Evolutionary conservation across 2,888 invertebrate genomes (phyloP).

Genomic region (Brachypterus glaber): DNA sequence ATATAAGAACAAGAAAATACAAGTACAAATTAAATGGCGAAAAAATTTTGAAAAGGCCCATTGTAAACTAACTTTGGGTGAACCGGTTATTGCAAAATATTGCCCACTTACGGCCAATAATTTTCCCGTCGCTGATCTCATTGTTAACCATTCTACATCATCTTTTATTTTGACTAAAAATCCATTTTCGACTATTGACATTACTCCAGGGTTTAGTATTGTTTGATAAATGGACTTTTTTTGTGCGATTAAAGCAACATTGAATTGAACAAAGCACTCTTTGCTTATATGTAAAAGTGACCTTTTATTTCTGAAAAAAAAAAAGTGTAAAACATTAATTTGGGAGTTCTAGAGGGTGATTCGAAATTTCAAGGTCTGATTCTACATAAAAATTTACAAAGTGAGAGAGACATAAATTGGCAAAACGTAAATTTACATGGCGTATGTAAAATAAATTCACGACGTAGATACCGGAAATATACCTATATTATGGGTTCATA

Average conservation of each 20-base stretch:
- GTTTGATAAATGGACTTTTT: conserved; percentile 54
- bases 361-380: too few species aligned
- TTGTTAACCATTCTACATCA: conserved; percentile 65
- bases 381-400: too few species aligned
- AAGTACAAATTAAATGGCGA: too few species aligned
- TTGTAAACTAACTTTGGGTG: neutral
- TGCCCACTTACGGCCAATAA: conserved; percentile 48
- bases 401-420: too few species aligned
- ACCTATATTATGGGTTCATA: too few species aligned
- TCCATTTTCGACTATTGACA: conserved; percentile 57
- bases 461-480: too few species aligned
- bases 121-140: conserved; percentile 52
- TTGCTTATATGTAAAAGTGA: conserved; percentile 61
- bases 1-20: too few species aligned
- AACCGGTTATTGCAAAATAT: too few species aligned
- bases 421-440: too few species aligned
- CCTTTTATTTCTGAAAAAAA: conserved; percentile 44
- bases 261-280: conserved; percentile 66
- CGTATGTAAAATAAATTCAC: too few species aligned
- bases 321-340: neutral
- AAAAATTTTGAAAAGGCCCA: too few species aligned
- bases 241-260: conserved; percentile 56
- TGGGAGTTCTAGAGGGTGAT: conserved; percentile 2
- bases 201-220: conserved; percentile 52
- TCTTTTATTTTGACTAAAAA: conserved; percentile 54